Conservation (phyloP, 1,140 invertebrate genomes). For the Antheraea pernyi region DNA sequence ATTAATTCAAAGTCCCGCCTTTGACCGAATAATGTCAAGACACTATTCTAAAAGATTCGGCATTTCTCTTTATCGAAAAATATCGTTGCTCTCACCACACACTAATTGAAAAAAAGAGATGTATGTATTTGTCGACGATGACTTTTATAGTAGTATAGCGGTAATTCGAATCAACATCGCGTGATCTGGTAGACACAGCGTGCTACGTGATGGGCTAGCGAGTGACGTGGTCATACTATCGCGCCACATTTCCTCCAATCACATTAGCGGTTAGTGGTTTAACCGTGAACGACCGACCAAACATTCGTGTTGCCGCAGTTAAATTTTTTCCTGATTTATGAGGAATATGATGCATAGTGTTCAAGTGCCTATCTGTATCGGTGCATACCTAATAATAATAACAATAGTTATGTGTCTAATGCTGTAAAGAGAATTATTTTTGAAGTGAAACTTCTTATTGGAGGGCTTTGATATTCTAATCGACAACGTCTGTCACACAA, state of each 20-base stretch:
- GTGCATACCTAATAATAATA: not conserved
- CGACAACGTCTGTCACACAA: too few species aligned
- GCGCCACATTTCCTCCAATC: slow-evolving; percentile 65
- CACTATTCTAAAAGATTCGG: not conserved
- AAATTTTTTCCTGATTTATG: not conserved
- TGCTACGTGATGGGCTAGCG: slow-evolving; percentile 26
- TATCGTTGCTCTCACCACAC: not conserved
- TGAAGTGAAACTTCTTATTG: too few species aligned
- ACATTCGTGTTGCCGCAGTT: slow-evolving; percentile 3
- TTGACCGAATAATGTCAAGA: not conserved
- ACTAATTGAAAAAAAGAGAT: not conserved
- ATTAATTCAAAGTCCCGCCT: too few species aligned
- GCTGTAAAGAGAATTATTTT: too few species aligned
- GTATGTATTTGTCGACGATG: not conserved
- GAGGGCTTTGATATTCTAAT: too few species aligned
- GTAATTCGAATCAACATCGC: slow-evolving; percentile 12
- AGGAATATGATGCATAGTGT: not conserved
- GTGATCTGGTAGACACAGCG: slow-evolving; percentile 21
- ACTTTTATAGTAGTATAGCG: not conserved
- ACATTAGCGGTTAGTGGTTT: slow-evolving; percentile 25
- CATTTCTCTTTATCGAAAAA: not conserved
- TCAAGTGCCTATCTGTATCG: not conserved
- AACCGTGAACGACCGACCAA: slow-evolving; percentile 19
- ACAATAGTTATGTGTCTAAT: too few species aligned
- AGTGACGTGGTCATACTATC: slow-evolving; percentile 63